These are phyloP conservation scores for Lottia scabra DNA, from an alignment of 2,888 invertebrate genomes.

Conservation along the genomic window DNA sequence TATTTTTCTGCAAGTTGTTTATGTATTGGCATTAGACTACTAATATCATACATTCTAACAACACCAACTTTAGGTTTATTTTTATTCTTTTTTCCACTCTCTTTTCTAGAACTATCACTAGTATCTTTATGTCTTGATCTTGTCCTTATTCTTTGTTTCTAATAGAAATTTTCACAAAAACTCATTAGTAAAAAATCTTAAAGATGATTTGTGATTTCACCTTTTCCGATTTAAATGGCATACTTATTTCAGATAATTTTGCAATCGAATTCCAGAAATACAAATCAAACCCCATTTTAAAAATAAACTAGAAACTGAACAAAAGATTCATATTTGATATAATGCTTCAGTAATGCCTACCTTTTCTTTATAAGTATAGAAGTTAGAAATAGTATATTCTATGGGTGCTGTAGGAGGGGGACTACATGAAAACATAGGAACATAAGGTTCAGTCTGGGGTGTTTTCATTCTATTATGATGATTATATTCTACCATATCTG, in stretches of 20 bases:
- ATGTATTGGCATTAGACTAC: constrained; percentile 82
- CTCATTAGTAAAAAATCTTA: too few species aligned
- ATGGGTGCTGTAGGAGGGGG: constrained; percentile 55
- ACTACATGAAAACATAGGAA: constrained; percentile 60
- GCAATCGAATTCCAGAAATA: too few species aligned
- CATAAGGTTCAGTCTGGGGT: constrained; percentile 40
- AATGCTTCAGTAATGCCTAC: constrained; percentile 15
- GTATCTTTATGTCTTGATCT: constrained; percentile 31
- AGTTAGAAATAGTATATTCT: constrained; percentile 69
- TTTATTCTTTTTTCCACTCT: constrained; percentile 37
- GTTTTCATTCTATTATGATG: constrained; percentile 46
- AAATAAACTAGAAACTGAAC: not conserved
- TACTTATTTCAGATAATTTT: too few species aligned
- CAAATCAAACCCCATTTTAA: constrained; percentile 9
- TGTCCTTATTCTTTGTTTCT: constrained; percentile 36
- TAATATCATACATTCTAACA: constrained; percentile 76
- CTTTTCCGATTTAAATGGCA: too few species aligned
- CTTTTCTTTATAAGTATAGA: constrained; percentile 54
- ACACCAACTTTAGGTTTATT: constrained; percentile 72
- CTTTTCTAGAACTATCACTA: constrained; percentile 13
- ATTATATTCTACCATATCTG: constrained; percentile 76
- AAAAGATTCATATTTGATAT: not conserved
- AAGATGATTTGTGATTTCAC: too few species aligned
- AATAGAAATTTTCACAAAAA: not conserved
- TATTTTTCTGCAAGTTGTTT: constrained; percentile 87